phyloP scores from a whole-genome alignment of 2,797 vertebrate genomes.

The Falco novaeseelandiae region DNA sequence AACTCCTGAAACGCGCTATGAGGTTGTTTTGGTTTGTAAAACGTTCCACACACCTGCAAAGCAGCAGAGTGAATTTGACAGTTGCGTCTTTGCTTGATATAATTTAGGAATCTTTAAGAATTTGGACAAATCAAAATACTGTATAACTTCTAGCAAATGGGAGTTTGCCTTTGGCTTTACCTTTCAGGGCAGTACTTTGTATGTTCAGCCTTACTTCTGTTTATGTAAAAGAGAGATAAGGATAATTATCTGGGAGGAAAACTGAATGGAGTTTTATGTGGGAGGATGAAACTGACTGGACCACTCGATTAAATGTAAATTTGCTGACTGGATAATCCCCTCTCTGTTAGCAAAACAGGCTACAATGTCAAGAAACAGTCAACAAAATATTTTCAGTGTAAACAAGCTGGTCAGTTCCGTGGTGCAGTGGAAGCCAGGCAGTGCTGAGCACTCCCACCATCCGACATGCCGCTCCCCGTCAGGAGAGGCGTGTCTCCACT shows the following conservation, averaged over 20 bases:
- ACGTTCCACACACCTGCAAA: not conserved
- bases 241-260: not conserved
- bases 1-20: not conserved
- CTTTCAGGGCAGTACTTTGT: not conserved
- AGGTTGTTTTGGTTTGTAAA: not conserved
- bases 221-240: constrained; percentile 9
- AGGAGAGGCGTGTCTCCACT: not conserved
- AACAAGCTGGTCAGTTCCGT: not conserved
- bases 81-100: not conserved
- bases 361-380: constrained; percentile 1
- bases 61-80: not conserved
- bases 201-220: not conserved
- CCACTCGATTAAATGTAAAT: not conserved
- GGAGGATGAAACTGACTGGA: too few species aligned
- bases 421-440: not conserved
- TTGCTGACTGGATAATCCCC: not conserved
- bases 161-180: not conserved
- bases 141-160: not conserved
- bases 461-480: not conserved
- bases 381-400: not conserved
- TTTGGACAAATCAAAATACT: not conserved
- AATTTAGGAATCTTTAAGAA: not conserved
- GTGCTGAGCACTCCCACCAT: not conserved
- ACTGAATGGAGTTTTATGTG: not conserved
- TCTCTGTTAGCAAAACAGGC: not conserved